A percentile compares a stretch with the other conserved stretches of the same genome.
Evolutionary conservation across 1,140 invertebrate genomes (phyloP).

Genomic region (Hylaeus anthracinus): DNA sequence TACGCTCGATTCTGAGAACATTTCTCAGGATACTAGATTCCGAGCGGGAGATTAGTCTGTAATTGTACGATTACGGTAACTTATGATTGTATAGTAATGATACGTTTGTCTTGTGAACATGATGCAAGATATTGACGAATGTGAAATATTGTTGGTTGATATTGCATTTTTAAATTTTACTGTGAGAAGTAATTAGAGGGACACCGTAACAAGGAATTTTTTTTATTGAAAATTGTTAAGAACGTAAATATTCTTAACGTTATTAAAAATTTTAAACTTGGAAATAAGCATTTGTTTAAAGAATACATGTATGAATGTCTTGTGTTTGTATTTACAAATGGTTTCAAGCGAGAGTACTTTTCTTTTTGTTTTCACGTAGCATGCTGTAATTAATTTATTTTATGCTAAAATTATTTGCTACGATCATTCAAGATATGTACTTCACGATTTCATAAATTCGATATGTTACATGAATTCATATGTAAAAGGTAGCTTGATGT

Average conservation of each 20-base stretch:
- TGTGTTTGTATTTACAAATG: neutral
- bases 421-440: constrained; percentile 3
- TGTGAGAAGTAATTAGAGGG: no score
- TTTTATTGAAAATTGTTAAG: no score
- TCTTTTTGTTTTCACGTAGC: constrained; percentile 34
- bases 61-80: neutral
- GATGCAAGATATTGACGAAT: neutral
- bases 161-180: no score
- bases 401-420: constrained; percentile 12
- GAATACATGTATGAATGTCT: neutral
- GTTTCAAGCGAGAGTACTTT: neutral
- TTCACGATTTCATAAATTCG: neutral
- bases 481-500: neutral
- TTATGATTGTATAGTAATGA: neutral
- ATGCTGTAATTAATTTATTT: constrained; percentile 59
- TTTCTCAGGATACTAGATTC: no score
- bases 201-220: no score
- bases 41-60: neutral
- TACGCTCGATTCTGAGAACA: neutral
- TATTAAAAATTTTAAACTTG: neutral
- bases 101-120: neutral
- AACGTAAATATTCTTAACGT: neutral
- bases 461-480: neutral
- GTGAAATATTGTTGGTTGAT: neutral
- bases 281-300: neutral